Conservation (phyloP, 2,797 vertebrate genomes). For the Caiman crocodilus region DNA sequence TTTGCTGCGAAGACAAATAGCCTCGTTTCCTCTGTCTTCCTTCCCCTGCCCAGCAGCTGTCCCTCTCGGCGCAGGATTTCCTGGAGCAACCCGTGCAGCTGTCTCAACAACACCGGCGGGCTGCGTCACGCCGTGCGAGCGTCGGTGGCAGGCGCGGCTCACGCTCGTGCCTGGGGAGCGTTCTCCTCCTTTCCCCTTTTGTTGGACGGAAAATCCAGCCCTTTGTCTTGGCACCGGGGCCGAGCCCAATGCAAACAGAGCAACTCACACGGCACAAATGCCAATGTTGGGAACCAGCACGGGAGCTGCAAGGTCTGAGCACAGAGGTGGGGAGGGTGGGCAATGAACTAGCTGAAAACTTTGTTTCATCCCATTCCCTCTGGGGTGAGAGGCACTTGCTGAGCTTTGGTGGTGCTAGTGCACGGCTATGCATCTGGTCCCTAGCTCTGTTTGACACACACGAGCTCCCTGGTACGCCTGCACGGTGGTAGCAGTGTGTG, state of each 20-base stretch:
- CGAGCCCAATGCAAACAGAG: neutral
- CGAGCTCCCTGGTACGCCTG: too few relatives aligned
- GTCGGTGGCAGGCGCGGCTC: neutral
- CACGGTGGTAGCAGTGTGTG: too few relatives aligned
- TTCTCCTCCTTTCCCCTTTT: neutral
- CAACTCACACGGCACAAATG: neutral
- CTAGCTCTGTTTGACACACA: neutral
- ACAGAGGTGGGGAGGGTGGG: neutral
- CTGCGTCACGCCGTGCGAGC: too few relatives aligned
- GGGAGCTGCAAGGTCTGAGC: neutral
- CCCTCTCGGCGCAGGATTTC: neutral
- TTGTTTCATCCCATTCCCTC: neutral
- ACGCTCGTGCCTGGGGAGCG: neutral
- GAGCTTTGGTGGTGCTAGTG: neutral
- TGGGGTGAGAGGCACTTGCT: neutral
- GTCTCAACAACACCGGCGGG: neutral
- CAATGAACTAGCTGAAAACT: neutral
- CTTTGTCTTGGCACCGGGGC: neutral
- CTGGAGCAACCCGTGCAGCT: neutral
- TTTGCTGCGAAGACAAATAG: neutral
- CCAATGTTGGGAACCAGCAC: neutral
- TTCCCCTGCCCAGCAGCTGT: neutral
- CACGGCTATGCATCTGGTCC: neutral
- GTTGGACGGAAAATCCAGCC: neutral
- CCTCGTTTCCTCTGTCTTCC: neutral